Conservation (phyloP, 2,113 vertebrate genomes). For the Microtus ochrogaster region DNA sequence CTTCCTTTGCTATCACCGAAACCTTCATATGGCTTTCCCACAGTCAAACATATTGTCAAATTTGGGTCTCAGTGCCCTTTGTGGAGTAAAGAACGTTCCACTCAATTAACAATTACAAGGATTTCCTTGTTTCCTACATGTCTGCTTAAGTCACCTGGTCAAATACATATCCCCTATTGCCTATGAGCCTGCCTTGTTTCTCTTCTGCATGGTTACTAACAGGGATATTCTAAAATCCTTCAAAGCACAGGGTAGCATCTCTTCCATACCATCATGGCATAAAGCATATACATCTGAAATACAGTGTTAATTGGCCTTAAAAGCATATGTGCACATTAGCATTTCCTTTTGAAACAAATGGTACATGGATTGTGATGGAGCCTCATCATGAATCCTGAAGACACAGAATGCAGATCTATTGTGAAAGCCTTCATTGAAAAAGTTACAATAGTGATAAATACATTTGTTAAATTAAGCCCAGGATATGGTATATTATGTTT, state of each 20-base stretch:
- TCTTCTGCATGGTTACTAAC: background rate
- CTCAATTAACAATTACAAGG: background rate
- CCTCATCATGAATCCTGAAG: background rate
- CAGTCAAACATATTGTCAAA: background rate
- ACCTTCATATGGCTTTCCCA: background rate
- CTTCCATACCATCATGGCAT: background rate
- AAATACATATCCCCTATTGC: background rate
- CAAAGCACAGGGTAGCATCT: background rate
- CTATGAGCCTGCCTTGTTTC: background rate
- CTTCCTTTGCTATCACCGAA: background rate
- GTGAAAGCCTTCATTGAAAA: background rate
- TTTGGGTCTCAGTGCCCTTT: background rate
- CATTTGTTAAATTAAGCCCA: background rate
- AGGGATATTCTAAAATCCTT: background rate
- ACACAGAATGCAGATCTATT: background rate
- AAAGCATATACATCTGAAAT: background rate
- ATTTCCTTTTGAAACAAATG: background rate
- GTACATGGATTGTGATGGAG: background rate
- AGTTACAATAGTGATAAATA: background rate
- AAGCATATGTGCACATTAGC: background rate
- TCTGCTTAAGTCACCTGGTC: background rate
- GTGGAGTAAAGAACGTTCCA: background rate
- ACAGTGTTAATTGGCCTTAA: background rate
- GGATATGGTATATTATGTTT: background rate
- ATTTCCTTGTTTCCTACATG: background rate